phyloP scores from a whole-genome alignment of 2,797 vertebrate genomes.

The Spheniscus humboldti region DNA sequence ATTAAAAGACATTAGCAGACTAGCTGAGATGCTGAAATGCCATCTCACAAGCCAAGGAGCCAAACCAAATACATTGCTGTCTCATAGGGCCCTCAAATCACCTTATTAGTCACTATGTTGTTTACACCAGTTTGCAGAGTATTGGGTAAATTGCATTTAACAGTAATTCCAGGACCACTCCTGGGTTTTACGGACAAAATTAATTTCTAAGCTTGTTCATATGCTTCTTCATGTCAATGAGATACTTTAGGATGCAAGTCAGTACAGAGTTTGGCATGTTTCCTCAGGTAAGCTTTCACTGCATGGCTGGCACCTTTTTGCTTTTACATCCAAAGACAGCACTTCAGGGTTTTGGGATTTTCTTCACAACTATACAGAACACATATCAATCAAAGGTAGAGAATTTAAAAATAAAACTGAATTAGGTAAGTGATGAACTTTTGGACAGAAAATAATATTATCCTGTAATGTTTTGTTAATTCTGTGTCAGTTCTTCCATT shows the following conservation, averaged over 20 bases:
- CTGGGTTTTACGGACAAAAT: not conserved
- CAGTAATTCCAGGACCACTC: not conserved
- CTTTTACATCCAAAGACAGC: not conserved
- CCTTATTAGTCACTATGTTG: not conserved
- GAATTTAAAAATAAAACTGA: not conserved
- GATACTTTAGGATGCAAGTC: not conserved
- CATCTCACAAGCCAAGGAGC: not conserved
- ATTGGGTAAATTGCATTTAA: not conserved
- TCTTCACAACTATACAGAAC: not conserved
- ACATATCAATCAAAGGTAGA: not conserved
- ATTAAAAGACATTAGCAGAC: slow-evolving; percentile 28
- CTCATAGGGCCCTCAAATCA: not conserved
- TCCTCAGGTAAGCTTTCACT: not conserved
- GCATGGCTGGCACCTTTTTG: not conserved
- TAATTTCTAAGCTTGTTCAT: not conserved
- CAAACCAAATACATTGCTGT: not conserved
- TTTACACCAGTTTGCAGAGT: not conserved
- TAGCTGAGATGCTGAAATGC: not conserved
- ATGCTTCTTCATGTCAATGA: not conserved
- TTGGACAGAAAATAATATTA: not conserved
- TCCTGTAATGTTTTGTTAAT: not conserved
- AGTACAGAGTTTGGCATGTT: not conserved
- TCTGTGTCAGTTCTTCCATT: not conserved
- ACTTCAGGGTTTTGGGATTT: not conserved
- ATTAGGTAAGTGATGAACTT: not conserved